Conservation (phyloP, 1,140 invertebrate genomes). For the Anagrus nilaparvatae region DNA sequence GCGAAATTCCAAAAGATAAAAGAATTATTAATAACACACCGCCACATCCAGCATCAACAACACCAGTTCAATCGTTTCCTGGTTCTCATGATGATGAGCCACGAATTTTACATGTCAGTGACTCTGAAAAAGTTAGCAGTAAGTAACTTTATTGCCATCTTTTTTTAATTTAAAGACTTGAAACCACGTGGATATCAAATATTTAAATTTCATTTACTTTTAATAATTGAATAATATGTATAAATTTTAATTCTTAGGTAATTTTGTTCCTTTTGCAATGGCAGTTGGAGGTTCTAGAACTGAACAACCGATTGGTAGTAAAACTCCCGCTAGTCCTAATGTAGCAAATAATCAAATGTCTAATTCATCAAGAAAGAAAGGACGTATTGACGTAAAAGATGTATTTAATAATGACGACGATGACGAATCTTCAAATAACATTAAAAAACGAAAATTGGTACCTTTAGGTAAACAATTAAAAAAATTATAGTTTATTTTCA, state of each 20-base stretch:
- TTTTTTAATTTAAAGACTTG: not conserved
- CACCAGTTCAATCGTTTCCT: slow-evolving; percentile 23
- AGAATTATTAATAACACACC: slow-evolving; percentile 24
- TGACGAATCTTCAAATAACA: slow-evolving; percentile 54
- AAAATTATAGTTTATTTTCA: slow-evolving; percentile 6
- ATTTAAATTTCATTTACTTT: not conserved
- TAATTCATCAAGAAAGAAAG: slow-evolving; percentile 48
- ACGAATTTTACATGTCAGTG: slow-evolving; percentile 37
- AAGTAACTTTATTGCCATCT: slow-evolving; percentile 18
- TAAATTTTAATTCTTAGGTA: slow-evolving; percentile 30
- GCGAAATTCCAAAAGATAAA: slow-evolving; percentile 32
- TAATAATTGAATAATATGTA: not conserved
- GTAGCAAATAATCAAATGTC: slow-evolving; percentile 21
- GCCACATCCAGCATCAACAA: slow-evolving; percentile 19
- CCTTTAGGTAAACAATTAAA: slow-evolving; percentile 55
- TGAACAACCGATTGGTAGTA: slow-evolving; percentile 32
- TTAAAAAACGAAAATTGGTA: slow-evolving; percentile 75
- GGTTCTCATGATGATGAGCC: slow-evolving; percentile 36
- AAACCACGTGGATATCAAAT: too few relatives aligned
- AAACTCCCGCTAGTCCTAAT: slow-evolving; percentile 38
- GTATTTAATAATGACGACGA: slow-evolving; percentile 89
- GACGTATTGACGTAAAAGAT: slow-evolving; percentile 74
- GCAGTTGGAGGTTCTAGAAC: slow-evolving; percentile 27
- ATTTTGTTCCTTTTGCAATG: slow-evolving; percentile 42
- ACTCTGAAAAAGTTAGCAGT: slow-evolving; percentile 37